phyloP scores from a whole-genome alignment of 2,113 vertebrate genomes.

The Dasypus novemcinctus region DNA sequence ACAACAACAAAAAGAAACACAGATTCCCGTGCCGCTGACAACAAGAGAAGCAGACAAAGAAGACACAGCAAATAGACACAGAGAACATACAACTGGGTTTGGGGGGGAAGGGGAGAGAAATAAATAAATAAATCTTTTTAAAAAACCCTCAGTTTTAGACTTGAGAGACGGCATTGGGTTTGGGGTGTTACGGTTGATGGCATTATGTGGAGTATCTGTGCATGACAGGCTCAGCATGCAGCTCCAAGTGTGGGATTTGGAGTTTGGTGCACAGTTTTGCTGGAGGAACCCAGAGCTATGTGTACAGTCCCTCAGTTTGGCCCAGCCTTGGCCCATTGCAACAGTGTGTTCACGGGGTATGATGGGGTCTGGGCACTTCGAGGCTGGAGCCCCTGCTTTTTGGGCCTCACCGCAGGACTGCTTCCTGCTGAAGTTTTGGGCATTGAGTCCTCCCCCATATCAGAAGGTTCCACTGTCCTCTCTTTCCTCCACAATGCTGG shows the following conservation, averaged over 20 bases:
- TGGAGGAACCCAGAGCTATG: constrained; percentile 53
- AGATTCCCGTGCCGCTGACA: too few relatives aligned
- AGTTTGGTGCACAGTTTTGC: constrained; percentile 84
- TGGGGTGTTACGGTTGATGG: not conserved
- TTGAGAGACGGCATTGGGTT: constrained; percentile 64
- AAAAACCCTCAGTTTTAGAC: too few relatives aligned
- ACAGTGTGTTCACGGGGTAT: not conserved
- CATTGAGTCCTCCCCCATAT: constrained; percentile 78
- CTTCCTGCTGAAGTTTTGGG: constrained; percentile 48
- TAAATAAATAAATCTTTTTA: too few relatives aligned
- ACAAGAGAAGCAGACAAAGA: too few relatives aligned
- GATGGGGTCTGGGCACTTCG: constrained; percentile 44
- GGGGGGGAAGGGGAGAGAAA: too few relatives aligned
- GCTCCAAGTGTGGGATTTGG: constrained; percentile 76
- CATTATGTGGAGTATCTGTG: constrained; percentile 78
- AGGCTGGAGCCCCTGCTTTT: not conserved
- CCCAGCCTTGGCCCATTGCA: not conserved
- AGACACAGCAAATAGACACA: too few relatives aligned
- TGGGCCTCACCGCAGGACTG: constrained; percentile 13
- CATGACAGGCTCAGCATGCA: constrained; percentile 82
- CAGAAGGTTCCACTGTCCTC: constrained; percentile 94
- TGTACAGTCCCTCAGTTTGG: not conserved
- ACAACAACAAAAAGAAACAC: too few relatives aligned
- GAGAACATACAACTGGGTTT: too few relatives aligned
- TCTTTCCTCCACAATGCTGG: constrained; percentile 97